Evolutionary conservation across 2,888 invertebrate genomes (phyloP).

Genomic region (Epicampocera succincta): DNA sequence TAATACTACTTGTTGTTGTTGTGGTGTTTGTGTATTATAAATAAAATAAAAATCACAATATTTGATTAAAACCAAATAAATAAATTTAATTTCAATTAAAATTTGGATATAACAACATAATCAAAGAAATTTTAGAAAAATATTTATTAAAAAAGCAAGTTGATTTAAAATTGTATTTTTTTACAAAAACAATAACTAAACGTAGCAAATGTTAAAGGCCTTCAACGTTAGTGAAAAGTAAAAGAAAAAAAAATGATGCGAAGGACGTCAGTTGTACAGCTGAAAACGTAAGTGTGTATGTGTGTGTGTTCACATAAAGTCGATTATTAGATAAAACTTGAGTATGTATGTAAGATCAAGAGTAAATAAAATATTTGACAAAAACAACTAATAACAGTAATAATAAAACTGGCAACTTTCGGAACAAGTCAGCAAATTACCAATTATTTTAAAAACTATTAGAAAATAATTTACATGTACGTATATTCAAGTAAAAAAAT

Average conservation of each 20-base stretch:
- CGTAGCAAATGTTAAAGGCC: slow-evolving; percentile 45
- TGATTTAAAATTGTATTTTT: slow-evolving; percentile 3
- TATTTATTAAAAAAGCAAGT: background rate
- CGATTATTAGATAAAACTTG: slow-evolving; percentile 51
- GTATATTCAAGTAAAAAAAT: background rate
- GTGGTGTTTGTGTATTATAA: slow-evolving; percentile 56
- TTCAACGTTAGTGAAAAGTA: slow-evolving; percentile 54
- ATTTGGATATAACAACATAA: background rate
- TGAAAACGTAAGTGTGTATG: slow-evolving; percentile 50
- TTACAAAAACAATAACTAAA: slow-evolving; percentile 7
- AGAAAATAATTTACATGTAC: background rate
- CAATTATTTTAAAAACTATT: no score
- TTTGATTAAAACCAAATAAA: background rate
- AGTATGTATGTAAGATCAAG: slow-evolving; percentile 40
- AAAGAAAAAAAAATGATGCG: slow-evolving; percentile 53
- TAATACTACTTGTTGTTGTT: slow-evolving; percentile 60
- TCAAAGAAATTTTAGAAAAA: background rate
- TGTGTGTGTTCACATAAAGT: slow-evolving; percentile 53
- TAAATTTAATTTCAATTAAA: background rate
- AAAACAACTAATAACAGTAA: background rate
- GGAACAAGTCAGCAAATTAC: no score
- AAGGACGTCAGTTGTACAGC: slow-evolving; percentile 50
- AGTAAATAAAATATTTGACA: background rate
- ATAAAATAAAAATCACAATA: slow-evolving; percentile 16
- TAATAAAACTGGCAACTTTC: no score